Evolutionary conservation across 2,113 vertebrate genomes (phyloP).

Genomic region (Parotia lawesii): DNA sequence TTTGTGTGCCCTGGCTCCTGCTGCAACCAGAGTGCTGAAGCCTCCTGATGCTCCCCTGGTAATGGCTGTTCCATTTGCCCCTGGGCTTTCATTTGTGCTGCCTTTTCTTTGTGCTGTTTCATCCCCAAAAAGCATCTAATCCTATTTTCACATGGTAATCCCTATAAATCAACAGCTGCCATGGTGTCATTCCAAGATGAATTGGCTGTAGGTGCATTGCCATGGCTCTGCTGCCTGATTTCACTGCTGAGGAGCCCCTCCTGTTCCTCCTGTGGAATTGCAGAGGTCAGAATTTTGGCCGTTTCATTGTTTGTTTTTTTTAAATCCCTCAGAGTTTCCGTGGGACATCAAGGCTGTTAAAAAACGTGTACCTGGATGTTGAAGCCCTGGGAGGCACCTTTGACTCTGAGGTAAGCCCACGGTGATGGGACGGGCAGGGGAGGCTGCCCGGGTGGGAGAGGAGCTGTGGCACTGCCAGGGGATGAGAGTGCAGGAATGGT

Average conservation of each 20-base stretch:
- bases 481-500: rapidly evolving
- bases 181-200: rapidly evolving
- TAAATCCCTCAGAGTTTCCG: slow-evolving; percentile 49
- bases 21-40: rapidly evolving
- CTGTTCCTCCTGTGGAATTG: not conserved
- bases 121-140: not conserved
- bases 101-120: not conserved
- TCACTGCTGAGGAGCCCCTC: rapidly evolving
- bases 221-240: not conserved
- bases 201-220: not conserved
- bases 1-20: not conserved
- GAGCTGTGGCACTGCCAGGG: not conserved
- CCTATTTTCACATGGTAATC: not conserved
- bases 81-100: not conserved
- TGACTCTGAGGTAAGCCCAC: slow-evolving; percentile 78
- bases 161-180: not conserved
- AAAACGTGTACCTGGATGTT: slow-evolving; percentile 82
- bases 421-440: not conserved
- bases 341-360: slow-evolving; percentile 68
- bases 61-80: not conserved
- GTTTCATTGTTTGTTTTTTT: not conserved
- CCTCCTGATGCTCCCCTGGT: not conserved
- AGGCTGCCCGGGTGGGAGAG: not conserved
- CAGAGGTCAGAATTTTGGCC: not conserved
- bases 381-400: slow-evolving; percentile 75